Evolutionary conservation across 2,113 vertebrate genomes (phyloP).

Genomic region (Corydoras maculifer): DNA sequence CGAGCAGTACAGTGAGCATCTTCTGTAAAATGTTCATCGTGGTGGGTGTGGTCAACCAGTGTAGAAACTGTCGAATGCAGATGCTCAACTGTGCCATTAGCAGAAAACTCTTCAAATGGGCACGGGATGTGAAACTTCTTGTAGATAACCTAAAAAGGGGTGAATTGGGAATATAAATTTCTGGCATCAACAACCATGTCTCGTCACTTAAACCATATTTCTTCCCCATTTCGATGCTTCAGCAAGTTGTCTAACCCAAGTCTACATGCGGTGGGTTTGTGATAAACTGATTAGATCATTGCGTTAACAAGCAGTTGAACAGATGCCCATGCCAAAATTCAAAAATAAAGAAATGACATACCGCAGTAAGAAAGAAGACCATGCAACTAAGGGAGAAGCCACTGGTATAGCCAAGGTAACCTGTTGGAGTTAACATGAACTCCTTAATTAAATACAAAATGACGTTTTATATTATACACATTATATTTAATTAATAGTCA

Average conservation of each 20-base stretch:
- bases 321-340: too few species aligned
- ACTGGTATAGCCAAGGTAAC: background rate
- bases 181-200: background rate
- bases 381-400: background rate
- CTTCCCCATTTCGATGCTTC: background rate
- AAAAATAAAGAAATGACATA: background rate
- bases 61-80: conserved; percentile 33
- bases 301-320: too few species aligned
- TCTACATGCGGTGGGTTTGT: too few species aligned
- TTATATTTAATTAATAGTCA: too few species aligned
- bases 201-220: too few species aligned
- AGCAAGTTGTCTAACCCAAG: too few species aligned
- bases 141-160: conserved; percentile 79
- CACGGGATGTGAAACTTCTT: conserved; percentile 93
- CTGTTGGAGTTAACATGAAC: background rate
- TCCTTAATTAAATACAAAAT: too few species aligned
- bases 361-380: background rate
- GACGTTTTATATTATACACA: too few species aligned
- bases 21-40: conserved; percentile 48
- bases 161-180: background rate
- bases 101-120: conserved; percentile 65
- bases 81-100: conserved; percentile 61
- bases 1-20: conserved; percentile 65
- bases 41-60: conserved; percentile 49
- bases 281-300: too few species aligned